Base-by-base conservation (phyloP, 2,888 invertebrate species). In the Clistopyga incitator region DNA sequence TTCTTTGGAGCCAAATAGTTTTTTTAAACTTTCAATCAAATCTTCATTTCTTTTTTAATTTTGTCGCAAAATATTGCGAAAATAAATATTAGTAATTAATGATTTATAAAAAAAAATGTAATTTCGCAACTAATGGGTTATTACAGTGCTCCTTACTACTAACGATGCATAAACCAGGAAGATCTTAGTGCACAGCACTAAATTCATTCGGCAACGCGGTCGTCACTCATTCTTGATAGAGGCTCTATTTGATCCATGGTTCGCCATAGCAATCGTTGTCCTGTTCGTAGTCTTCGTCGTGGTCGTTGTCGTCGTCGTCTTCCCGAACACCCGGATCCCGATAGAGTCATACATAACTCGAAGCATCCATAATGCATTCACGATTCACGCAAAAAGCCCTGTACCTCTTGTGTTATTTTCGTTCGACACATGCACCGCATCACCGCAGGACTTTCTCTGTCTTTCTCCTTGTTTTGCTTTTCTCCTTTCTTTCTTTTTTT, bases 311-410 rank as follows among this genome's bases (percentile, higher is more conserved):
- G 15, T 87, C 85, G 85, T 87, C 85, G 86, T 70, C 76, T 78
- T 82, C 78, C 79, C 78, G 84, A 78, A 87, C 89, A 89, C 87
- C 86, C 79, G 85, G 88, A 67, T 85, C 88, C 89, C 90, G 91
- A 92, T 92, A 92, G 91, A 92, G 92, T 91, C 92, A 92, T 92
- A 92, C 91, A 90, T 92, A 92, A 92, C 90, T 88, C 88, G 85
- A 83, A 87, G 86, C 92, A 92, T 92, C 91, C 91, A 92, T 92
- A 92, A 92, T 92, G 92, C 92, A 92, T 91, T 90, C 89, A 89
- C 87, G 80, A 83, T 77, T 74, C 78, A 76, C 78, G 81, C 72
- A 82, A 85, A 84, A 84, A 85, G 61, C 72, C 76, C 77, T 78
- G 81, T 84, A 86, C 23, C 50, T 68, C 56, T 52, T 70, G 54